Evolutionary conservation across 1,140 invertebrate genomes (phyloP).

Genomic region (Cryptotermes secundus): DNA sequence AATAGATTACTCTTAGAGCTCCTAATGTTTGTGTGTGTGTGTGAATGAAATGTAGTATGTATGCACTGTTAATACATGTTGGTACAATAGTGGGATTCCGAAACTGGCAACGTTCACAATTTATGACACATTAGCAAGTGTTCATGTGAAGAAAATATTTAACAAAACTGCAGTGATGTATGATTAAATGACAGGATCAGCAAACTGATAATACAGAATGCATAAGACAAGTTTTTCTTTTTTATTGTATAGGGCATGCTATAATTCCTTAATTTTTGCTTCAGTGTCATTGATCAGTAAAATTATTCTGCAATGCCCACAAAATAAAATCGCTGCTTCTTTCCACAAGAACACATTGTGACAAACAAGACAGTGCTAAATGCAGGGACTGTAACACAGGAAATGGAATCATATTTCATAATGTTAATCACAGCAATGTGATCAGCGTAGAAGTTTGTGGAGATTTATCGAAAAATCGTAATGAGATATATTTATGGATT

Average conservation of each 20-base stretch:
- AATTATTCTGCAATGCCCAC: background rate
- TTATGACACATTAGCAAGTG: background rate
- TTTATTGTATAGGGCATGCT: background rate
- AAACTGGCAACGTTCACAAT: background rate
- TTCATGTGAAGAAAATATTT: background rate
- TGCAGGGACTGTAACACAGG: background rate
- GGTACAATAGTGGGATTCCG: background rate
- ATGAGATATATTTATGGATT: too few relatives aligned
- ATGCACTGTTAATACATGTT: background rate
- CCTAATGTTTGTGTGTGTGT: background rate
- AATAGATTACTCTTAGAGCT: background rate
- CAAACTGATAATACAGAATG: background rate
- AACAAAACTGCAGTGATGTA: background rate
- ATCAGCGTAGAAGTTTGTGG: too few relatives aligned
- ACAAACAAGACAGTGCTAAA: constrained; percentile 3
- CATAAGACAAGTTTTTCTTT: background rate
- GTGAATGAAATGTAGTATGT: background rate
- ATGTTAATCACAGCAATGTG: background rate
- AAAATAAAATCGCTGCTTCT: background rate
- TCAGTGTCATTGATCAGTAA: background rate
- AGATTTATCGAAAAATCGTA: too few relatives aligned
- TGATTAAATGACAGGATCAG: background rate
- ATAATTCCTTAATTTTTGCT: background rate
- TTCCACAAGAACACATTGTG: background rate
- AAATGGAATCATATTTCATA: background rate